Percentiles rank a stretch among this genome's conserved stretches.
phyloP scores from a whole-genome alignment of 2,888 invertebrate species.

The Erebia aethiops region DNA sequence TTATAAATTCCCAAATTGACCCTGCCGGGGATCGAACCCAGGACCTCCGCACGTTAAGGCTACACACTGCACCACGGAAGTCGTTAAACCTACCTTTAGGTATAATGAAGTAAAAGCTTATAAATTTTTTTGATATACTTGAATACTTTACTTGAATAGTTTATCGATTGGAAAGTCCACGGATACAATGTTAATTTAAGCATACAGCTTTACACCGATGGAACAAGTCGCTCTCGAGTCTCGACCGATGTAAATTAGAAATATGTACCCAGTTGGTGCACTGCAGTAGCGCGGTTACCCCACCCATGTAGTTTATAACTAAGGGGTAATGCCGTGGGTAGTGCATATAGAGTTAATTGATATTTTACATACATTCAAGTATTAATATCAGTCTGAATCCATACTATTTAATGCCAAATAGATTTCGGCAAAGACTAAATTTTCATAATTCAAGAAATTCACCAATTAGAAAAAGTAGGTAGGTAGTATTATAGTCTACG shows the following conservation, averaged over 20 bases:
- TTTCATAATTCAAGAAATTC: no score
- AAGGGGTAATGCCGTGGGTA: conserved; percentile 6
- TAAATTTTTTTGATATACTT: not conserved
- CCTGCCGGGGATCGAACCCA: no score
- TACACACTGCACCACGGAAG: no score
- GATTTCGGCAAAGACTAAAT: no score
- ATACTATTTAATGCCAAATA: no score
- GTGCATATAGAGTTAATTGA: not conserved
- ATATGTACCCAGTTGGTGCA: conserved; percentile 26
- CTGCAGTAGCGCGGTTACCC: conserved; percentile 23
- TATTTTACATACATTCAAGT: not conserved
- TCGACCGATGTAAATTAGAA: conserved; percentile 18
- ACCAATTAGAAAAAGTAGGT: no score
- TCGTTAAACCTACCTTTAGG: no score
- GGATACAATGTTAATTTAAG: conserved; percentile 16
- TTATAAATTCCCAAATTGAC: no score
- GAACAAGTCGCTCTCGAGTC: conserved; percentile 14
- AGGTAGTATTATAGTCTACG: no score
- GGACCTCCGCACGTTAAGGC: no score
- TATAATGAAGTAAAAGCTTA: no score
- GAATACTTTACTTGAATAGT: not conserved
- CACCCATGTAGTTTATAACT: conserved; percentile 21
- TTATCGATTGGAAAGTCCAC: conserved; percentile 11
- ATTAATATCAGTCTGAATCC: not conserved
- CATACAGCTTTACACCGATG: conserved; percentile 15